These are phyloP conservation scores for Pyrochroa serraticornis DNA, from an alignment of 2,888 invertebrate genomes.

Conservation along the genomic window DNA sequence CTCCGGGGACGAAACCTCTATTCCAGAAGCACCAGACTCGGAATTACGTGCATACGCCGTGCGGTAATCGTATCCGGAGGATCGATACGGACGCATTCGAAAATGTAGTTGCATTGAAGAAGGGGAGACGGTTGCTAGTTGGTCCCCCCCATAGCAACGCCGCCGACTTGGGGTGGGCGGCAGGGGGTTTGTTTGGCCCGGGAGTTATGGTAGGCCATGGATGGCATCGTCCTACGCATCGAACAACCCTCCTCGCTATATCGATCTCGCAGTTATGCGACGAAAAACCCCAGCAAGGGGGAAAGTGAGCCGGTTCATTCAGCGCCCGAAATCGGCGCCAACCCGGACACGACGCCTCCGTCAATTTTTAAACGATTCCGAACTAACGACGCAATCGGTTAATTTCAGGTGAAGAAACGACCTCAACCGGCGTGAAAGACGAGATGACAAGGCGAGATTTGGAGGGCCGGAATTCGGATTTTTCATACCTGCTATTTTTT, in stretches of 20 bases:
- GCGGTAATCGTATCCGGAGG: slow-evolving; percentile 22
- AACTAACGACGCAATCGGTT: slow-evolving; percentile 4
- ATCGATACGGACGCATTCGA: slow-evolving; percentile 25
- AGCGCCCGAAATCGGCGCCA: slow-evolving; percentile 12
- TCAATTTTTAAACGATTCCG: neutral
- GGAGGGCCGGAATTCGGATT: slow-evolving; percentile 33
- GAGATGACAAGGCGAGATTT: slow-evolving; percentile 31
- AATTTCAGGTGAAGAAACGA: slow-evolving; percentile 1
- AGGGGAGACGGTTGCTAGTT: slow-evolving; percentile 45
- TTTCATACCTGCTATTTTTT: slow-evolving; percentile 34
- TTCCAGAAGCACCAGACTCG: too few relatives aligned
- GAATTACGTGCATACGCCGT: neutral
- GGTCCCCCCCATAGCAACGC: slow-evolving; percentile 49
- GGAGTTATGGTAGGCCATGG: slow-evolving; percentile 52
- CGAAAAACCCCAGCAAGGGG: slow-evolving; percentile 16
- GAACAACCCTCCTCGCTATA: slow-evolving; percentile 43
- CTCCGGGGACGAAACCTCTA: too few relatives aligned
- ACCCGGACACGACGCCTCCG: neutral
- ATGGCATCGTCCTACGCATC: slow-evolving; percentile 44
- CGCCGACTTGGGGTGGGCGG: slow-evolving; percentile 35
- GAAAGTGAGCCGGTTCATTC: slow-evolving; percentile 26
- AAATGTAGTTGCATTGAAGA: slow-evolving; percentile 31
- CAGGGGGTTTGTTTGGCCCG: slow-evolving; percentile 51
- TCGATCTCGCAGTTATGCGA: slow-evolving; percentile 36
- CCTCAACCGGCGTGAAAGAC: slow-evolving; percentile 19